Conservation (phyloP, 2,113 vertebrate genomes). For the Chlorocebus sabaeus region DNA sequence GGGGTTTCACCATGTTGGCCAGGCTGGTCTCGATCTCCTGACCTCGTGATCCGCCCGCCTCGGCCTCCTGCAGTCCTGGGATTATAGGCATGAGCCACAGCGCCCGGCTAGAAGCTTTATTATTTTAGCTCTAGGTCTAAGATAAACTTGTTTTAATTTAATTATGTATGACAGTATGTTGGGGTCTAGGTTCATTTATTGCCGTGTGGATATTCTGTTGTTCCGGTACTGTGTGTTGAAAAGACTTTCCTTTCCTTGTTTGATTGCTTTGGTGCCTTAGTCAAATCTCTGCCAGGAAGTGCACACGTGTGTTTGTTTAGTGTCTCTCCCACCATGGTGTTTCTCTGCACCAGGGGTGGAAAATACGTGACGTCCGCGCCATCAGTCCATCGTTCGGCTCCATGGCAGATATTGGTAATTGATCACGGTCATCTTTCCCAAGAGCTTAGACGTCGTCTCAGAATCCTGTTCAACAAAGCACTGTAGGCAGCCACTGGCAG, state of each 20-base stretch:
- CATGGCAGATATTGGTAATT: neutral
- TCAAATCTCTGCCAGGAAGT: neutral
- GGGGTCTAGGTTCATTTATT: neutral
- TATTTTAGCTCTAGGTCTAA: neutral
- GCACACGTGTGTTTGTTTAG: no score
- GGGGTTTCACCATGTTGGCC: no score
- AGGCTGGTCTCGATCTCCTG: no score
- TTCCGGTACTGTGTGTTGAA: neutral
- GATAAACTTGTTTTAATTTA: neutral
- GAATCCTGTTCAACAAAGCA: neutral
- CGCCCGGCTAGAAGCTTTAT: neutral
- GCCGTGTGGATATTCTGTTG: neutral
- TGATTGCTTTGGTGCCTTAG: neutral
- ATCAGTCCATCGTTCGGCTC: neutral
- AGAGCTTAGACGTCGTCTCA: neutral
- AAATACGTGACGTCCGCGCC: neutral
- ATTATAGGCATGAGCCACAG: no score
- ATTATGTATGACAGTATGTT: neutral
- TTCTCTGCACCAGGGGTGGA: neutral
- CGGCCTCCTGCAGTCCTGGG: no score
- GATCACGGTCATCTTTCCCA: neutral
- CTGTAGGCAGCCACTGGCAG: neutral
- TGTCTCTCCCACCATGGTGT: neutral
- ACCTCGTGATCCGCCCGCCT: no score
- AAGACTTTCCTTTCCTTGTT: neutral